Percentiles rank a stretch among this genome's conserved stretches.
Evolutionary conservation across 2,888 invertebrate genomes (phyloP).

Genomic region (Hydroisotoma schaefferi): DNA sequence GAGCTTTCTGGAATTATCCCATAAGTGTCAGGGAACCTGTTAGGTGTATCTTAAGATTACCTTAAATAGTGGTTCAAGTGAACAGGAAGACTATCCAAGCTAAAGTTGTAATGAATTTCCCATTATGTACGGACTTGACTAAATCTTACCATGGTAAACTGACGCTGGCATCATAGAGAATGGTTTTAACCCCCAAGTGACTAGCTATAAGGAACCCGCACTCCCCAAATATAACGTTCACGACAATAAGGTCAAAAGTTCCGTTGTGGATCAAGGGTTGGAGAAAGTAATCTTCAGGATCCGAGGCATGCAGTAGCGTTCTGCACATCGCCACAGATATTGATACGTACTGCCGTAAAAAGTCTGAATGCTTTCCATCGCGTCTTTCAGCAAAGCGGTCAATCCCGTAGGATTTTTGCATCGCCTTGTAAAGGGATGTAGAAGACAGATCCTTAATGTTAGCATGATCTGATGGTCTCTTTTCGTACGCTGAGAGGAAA

Average conservation of each 20-base stretch:
- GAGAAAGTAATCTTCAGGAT: background rate
- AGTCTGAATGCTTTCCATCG: background rate
- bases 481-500: slow-evolving; percentile 10
- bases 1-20: background rate
- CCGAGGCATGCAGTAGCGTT: background rate
- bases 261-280: background rate
- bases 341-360: background rate
- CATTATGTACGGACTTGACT: background rate
- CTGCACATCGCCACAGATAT: background rate
- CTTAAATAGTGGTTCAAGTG: no score
- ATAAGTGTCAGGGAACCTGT: slow-evolving; percentile 15
- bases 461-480: slow-evolving; percentile 7
- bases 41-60: background rate
- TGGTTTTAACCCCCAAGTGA: slow-evolving; percentile 10
- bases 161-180: slow-evolving; percentile 10
- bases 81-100: no score
- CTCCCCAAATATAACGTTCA: slow-evolving; percentile 10
- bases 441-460: slow-evolving; percentile 4
- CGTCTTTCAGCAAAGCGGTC: slow-evolving; percentile 16
- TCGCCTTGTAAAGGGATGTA: background rate
- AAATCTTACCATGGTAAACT: background rate
- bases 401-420: slow-evolving; percentile 9
- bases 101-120: no score
- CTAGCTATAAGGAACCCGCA: slow-evolving; percentile 17
- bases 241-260: slow-evolving; percentile 15